Evolutionary conservation across 2,113 vertebrate genomes (phyloP).

Genomic region (Tinamus guttatus): DNA sequence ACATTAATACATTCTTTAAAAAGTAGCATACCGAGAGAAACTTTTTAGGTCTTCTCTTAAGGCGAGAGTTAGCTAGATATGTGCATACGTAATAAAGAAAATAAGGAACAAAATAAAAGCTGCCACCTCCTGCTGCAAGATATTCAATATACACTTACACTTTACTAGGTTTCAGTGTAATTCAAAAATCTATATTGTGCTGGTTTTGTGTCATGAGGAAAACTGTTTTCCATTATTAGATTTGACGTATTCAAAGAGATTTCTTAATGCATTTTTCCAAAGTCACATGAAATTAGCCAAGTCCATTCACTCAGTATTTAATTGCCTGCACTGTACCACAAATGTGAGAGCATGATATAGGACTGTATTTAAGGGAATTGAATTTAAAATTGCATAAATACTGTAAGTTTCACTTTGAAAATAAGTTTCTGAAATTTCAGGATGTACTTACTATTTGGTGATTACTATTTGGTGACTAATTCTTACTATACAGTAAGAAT

Average conservation of each 20-base stretch:
- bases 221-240: neutral
- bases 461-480: neutral
- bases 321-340: neutral
- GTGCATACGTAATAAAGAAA: neutral
- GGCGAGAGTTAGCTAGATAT: neutral
- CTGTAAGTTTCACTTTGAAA: neutral
- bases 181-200: neutral
- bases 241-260: conserved; percentile 6
- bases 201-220: neutral
- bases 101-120: neutral
- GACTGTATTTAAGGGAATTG: neutral
- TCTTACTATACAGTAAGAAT: neutral
- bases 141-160: neutral
- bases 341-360: neutral
- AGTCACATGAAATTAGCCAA: conserved; percentile 2
- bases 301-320: neutral
- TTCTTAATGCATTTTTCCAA: neutral
- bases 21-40: neutral
- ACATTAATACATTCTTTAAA: neutral
- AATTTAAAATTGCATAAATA: neutral
- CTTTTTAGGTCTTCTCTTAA: neutral
- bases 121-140: neutral
- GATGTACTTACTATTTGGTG: neutral
- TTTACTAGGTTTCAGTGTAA: neutral
- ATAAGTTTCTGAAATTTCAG: neutral